Base-by-base conservation (phyloP, 2,888 invertebrate species). In the Syrphus vitripennis region DNA sequence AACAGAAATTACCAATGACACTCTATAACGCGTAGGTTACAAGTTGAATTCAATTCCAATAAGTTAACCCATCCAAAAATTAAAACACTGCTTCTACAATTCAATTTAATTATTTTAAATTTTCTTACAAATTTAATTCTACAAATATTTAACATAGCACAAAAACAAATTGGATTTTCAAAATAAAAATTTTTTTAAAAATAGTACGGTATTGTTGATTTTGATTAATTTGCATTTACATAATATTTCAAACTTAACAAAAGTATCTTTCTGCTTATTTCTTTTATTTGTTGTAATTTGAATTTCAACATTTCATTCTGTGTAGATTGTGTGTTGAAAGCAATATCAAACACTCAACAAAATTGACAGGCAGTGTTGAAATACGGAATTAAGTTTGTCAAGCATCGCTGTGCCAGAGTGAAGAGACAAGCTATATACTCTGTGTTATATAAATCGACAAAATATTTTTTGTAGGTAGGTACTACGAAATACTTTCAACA, bases 371-470 rank as follows among this genome's bases (percentile, higher is more conserved):
- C 59, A 59, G 21, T 59, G 19, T 14, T 0, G 19, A 37, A 29
- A 19, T 31, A 57, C 5, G n/a, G 21, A n/a, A n/a, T 24, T 37
- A 37, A 59, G 24, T 40, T 61, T 61, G 14, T 61, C 37, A 59
- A 59, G 59, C 34, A 40, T 24, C 59, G 40, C 1, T 14, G 6
- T 34, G 34, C 14, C 14, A 14, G 14, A 24, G 7, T 40, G 37
- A 61, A 40, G 61, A 40, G 61, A 40, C 24, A n/a, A n/a, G n/a
- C n/a, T n/a, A n/a, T n/a, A n/a, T 61, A 10, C 12, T 21, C 10
- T 42, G 4, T 40, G 50, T 26, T 34, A 19, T 63, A 65, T 55
- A 63, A 71, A 71, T 78, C 55, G 19, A 42, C 45, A 45, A 71
- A 63, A 78, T 45, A 19, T 19, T 40, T n/a, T n/a, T n/a, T n/a